Evolutionary conservation across 2,888 invertebrate genomes (phyloP), one percentile per base, ranked within the genome.

Genomic region (Fragum whitleyi): DNA sequence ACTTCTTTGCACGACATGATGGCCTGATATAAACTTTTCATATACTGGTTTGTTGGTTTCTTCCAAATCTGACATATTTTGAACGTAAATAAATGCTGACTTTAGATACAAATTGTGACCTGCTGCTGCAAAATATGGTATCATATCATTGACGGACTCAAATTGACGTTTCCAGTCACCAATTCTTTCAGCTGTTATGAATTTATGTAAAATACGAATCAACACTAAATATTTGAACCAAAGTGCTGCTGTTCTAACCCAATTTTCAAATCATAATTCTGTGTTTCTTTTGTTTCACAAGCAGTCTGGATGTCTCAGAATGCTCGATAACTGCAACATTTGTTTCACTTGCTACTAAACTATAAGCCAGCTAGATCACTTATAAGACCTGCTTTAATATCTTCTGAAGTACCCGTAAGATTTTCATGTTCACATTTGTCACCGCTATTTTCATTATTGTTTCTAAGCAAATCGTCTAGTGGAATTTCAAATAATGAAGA

Each of bases 41-140:
- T 79, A 74, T 0, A 82, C 57, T 3, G 79, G 68, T 6, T 74
- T 69, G 57, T 85, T 55, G 29, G 74, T 70, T 32, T 7, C 28
- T 23, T 59, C 51, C 14, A 81, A 57, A 16, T 29, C 28, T 19
- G 28, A n/a, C 81, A 85, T 85, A 19, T 62, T 9, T 39, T 55
- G 59, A 1, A 85, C 47, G 59, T 82, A 79, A 2, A 74, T 11
- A 29, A 75, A 73, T 11, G 53, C 75, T 36, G 86, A 86, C 67
- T 86, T 88, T 5, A 79, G 2, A 61, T 86, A 85, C 16, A 80
- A 65, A 23, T 92, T 92, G 87, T 94, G 92, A 14, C 94, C 93
- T 23, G 87, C 55, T 28, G 90, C 89, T 42, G 85, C 80, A 57
- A 88, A 78, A 71, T 78, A 88, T n/a, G 87, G 89, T 9, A 88